Evolutionary conservation across 2,888 invertebrate genomes (phyloP), one percentile per base, ranked within the genome.

Genomic region (Drosophila birchii): DNA sequence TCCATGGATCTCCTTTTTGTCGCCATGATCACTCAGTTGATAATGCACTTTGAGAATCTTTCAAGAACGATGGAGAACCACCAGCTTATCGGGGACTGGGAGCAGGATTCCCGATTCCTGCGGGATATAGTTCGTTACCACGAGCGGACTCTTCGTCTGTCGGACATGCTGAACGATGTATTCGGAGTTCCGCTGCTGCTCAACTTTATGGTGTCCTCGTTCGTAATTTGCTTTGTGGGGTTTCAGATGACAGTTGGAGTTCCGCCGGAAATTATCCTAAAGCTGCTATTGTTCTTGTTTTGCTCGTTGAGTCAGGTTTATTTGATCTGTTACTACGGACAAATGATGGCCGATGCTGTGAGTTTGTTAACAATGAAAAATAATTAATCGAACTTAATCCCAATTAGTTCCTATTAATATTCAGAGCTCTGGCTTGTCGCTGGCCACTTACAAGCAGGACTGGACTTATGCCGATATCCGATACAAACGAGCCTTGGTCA

Each of bases 171-270:
- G 0, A 92, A 92, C 59, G 77, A 87, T 3, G 78, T 91, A 2
- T 92, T 92, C 43, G 91, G 91, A 0, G 69, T 91, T 0, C 87
- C 92, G 6, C 61, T 92, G 38, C 56, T 92, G 7, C 75, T 91
- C 23, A 92, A 91, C 73, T 89, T 91, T 61, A 57, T 90, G 32
- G 86, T 90, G 3, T 91, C 91, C 1, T 87, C 92, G 1, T 84
- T 92, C 59, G 82, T 91, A 34, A 90, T 92, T 61, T 92, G 92
- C 58, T 90, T 92, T 71, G 80, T 92, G 67, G 91, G 91, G 4
- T 91, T 92, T 55, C 90, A 92, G 74, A 78, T 89, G 71, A 91
- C 90, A 0, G 76, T 86, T 9, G 90, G 89, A 0, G 84, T 79
- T 5, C 55, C 69, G 1, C 56, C 81, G 0, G 84, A 85, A 11